These are phyloP conservation scores for Peromyscus leucopus DNA, from an alignment of 2,113 vertebrate genomes.

Conservation along the genomic window DNA sequence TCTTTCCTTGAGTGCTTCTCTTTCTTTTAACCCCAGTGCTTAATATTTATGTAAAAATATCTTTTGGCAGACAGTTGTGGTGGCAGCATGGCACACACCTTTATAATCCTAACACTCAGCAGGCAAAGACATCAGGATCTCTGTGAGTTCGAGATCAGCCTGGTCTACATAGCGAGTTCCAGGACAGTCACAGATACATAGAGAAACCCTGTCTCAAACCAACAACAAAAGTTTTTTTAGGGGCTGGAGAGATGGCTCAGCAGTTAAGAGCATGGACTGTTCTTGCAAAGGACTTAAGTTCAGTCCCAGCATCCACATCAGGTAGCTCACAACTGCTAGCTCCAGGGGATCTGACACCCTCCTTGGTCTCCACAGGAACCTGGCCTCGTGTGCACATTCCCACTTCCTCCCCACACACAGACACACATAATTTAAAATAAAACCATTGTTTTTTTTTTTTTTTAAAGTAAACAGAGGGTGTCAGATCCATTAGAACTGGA, in stretches of 20 bases:
- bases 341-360: not conserved
- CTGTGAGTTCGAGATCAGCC: not conserved
- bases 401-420: not conserved
- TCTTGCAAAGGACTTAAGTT: not conserved
- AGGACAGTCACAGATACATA: not conserved
- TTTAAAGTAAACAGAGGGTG: not conserved
- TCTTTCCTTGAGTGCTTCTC: not conserved
- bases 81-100: not conserved
- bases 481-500: not conserved
- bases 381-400: not conserved
- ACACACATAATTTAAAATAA: not conserved
- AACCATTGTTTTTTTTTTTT: not conserved
- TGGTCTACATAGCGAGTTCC: not conserved
- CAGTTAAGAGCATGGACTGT: not conserved
- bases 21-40: not conserved
- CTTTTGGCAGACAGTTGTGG: not conserved
- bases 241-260: not conserved
- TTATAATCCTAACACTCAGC: not conserved
- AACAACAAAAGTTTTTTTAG: not conserved
- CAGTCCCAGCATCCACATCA: not conserved
- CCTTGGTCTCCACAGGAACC: not conserved
- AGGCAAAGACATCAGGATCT: not conserved
- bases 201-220: not conserved
- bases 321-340: not conserved
- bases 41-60: not conserved